Evolutionary conservation across 1,140 invertebrate genomes (phyloP).

Genomic region (Melitaea cinxia): DNA sequence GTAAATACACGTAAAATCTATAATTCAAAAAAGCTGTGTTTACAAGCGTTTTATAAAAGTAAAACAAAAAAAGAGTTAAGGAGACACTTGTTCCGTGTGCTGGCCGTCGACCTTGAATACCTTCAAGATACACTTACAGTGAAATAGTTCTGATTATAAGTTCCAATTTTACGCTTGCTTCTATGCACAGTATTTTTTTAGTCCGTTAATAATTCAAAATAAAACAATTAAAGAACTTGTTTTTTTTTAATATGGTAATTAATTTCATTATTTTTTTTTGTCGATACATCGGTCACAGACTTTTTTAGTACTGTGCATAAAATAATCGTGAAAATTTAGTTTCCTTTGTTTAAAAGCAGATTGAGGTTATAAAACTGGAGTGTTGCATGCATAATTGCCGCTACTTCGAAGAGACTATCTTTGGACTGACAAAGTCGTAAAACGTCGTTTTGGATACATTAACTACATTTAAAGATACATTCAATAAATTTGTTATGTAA

Average conservation of each 20-base stretch:
- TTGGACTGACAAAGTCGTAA: conserved; percentile 24
- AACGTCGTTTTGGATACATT: background rate
- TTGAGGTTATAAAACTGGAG: conserved; percentile 33
- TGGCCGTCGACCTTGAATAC: conserved; percentile 43
- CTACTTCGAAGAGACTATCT: conserved; percentile 16
- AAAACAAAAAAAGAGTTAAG: conserved; percentile 42
- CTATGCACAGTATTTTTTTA: conserved; percentile 9
- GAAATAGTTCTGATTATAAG: conserved; percentile 12
- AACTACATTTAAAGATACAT: background rate
- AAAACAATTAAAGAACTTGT: background rate
- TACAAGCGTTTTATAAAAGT: conserved; percentile 36
- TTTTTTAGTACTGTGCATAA: background rate
- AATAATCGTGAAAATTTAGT: conserved; percentile 5
- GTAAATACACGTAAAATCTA: conserved; percentile 4
- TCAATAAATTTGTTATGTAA: background rate
- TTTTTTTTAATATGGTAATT: background rate
- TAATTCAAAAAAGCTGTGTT: conserved; percentile 7
- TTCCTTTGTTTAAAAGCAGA: conserved; percentile 34
- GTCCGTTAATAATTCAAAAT: background rate
- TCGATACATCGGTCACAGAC: background rate
- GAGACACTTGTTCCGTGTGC: conserved; percentile 52
- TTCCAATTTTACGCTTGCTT: background rate
- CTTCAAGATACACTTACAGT: conserved; percentile 33
- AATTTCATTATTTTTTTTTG: background rate
- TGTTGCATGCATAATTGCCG: conserved; percentile 34